Percentiles rank a stretch among this genome's conserved stretches.
Conservation (phyloP, 2,113 vertebrate genomes). For the Tychaedon coryphoeus region DNA sequence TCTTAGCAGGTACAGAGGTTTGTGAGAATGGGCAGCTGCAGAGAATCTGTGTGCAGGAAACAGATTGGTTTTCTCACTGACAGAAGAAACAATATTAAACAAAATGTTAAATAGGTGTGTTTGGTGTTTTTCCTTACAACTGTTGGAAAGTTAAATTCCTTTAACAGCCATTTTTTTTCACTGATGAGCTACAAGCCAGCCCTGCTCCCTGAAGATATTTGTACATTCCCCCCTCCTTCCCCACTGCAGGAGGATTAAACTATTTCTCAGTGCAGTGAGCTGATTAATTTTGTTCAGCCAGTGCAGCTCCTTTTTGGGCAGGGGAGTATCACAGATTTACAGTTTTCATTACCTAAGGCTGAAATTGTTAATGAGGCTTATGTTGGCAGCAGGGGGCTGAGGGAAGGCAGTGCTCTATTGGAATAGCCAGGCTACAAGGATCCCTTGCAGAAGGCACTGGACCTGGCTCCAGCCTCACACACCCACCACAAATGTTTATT, state of each 20-base stretch:
- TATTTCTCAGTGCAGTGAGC: conserved; percentile 60
- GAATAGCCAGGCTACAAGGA: not conserved
- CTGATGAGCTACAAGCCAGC: not conserved
- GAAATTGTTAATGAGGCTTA: conserved; percentile 40
- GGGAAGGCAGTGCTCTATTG: not conserved
- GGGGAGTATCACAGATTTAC: conserved; percentile 38
- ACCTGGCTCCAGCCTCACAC: rapidly evolving
- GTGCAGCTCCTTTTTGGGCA: not conserved
- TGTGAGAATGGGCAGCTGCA: not conserved
- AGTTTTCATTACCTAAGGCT: conserved; percentile 55
- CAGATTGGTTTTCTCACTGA: not conserved
- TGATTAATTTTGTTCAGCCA: conserved; percentile 17
- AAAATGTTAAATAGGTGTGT: not conserved
- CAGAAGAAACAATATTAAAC: not conserved
- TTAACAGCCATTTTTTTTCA: not conserved
- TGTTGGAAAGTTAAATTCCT: not conserved
- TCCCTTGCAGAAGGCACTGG: not conserved
- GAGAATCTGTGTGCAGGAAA: not conserved
- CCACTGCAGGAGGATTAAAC: conserved; percentile 47
- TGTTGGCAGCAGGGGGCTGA: not conserved
- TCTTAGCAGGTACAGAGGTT: not conserved
- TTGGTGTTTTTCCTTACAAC: not conserved
- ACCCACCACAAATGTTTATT: not conserved
- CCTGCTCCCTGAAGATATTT: not conserved
- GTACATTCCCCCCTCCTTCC: not conserved